These are phyloP conservation scores for Eclectus roratus DNA, from an alignment of 2,113 vertebrate genomes.

Conservation along the genomic window DNA sequence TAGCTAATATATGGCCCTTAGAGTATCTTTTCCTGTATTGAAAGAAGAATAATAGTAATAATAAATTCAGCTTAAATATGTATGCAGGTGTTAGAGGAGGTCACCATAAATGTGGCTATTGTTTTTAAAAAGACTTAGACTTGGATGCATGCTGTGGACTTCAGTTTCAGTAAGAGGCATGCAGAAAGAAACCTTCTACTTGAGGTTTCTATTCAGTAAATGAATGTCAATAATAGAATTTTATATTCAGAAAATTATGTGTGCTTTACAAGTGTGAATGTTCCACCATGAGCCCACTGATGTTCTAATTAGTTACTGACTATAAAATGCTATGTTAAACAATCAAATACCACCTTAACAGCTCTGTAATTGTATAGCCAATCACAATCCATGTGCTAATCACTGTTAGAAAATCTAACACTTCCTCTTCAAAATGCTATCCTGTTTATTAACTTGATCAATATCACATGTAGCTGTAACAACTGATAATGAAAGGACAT, in stretches of 20 bases:
- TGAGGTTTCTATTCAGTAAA: neutral
- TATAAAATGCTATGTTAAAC: neutral
- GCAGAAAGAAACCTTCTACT: neutral
- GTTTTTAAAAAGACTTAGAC: neutral
- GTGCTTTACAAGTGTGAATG: neutral
- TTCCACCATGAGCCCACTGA: rapidly evolving
- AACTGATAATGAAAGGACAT: neutral
- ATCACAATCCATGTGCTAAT: neutral
- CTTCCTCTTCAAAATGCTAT: neutral
- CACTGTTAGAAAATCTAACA: slow-evolving; percentile 1
- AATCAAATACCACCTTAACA: neutral
- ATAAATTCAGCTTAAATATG: neutral
- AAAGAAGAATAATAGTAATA: neutral
- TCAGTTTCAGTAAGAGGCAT: neutral
- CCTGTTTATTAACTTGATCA: neutral
- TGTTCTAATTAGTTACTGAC: neutral
- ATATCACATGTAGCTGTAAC: neutral
- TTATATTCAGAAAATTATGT: neutral
- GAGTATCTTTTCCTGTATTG: neutral
- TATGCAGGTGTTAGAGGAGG: neutral
- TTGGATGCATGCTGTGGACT: neutral
- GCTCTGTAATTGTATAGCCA: neutral
- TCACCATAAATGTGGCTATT: neutral
- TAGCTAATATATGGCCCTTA: neutral
- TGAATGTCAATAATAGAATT: neutral